Conservation (phyloP, 1,140 invertebrate species). For the Calephelis virginiensis region DNA sequence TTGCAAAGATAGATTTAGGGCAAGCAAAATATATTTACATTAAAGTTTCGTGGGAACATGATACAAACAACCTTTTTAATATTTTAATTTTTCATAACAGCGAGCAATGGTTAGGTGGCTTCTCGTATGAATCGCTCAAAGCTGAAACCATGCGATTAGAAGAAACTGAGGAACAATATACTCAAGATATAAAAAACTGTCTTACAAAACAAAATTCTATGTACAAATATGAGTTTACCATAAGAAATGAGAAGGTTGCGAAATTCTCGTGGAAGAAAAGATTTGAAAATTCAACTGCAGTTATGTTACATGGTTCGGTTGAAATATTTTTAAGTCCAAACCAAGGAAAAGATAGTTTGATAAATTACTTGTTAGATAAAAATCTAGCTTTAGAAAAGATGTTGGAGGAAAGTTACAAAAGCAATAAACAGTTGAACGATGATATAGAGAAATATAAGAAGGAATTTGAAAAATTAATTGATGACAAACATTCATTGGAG, state of each 20-base stretch:
- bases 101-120: constrained; percentile 48
- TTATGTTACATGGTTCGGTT: constrained; percentile 50
- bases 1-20: constrained; percentile 40
- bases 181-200: constrained; percentile 37
- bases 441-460: constrained; percentile 45
- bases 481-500: constrained; percentile 53
- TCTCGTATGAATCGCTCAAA: constrained; percentile 40
- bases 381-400: constrained; percentile 38
- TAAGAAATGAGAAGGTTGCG: constrained; percentile 25
- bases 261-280: constrained; percentile 56
- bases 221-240: constrained; percentile 42
- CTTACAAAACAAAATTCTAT: constrained; percentile 31
- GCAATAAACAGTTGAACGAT: constrained; percentile 34
- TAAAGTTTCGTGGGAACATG: constrained; percentile 47
- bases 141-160: constrained; percentile 36
- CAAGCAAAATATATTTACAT: constrained; percentile 38
- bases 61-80: constrained; percentile 43
- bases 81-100: constrained; percentile 45
- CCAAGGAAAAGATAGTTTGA: constrained; percentile 40
- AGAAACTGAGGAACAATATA: constrained; percentile 46
- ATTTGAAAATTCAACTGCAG: constrained; percentile 36
- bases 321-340: constrained; percentile 29
- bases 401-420: constrained; percentile 33
- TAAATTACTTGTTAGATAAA: constrained; percentile 50
- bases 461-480: constrained; percentile 47